Conservation (phyloP, 2,113 vertebrate genomes). For the Scomber colias region DNA sequence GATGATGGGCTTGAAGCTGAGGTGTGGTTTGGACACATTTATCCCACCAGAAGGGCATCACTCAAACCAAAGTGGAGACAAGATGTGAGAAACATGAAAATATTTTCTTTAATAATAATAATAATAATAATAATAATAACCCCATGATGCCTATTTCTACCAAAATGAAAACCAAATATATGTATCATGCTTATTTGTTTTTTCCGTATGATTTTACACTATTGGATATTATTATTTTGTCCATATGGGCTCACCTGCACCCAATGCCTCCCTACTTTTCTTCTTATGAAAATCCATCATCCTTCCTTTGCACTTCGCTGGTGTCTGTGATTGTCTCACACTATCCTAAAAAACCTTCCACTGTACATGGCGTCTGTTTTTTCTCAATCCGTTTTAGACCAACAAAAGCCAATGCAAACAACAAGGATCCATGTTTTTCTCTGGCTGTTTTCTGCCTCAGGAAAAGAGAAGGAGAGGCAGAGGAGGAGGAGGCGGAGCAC, state of each 20-base stretch:
- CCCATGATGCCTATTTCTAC: background rate
- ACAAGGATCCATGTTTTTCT: conserved; percentile 59
- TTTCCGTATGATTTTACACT: background rate
- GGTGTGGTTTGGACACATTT: conserved; percentile 35
- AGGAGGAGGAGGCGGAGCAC: conserved; percentile 41
- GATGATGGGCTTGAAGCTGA: conserved; percentile 33
- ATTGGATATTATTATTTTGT: background rate
- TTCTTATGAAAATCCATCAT: background rate
- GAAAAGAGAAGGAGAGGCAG: conserved; percentile 25
- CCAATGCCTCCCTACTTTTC: background rate
- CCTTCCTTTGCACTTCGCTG: background rate
- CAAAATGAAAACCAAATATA: conserved; percentile 17
- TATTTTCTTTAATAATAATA: background rate
- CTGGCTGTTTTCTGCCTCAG: conserved; percentile 65
- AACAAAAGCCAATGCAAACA: conserved; percentile 66
- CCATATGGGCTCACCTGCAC: no score
- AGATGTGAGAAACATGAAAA: conserved; percentile 22
- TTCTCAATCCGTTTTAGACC: conserved; percentile 24
- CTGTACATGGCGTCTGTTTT: conserved; percentile 31
- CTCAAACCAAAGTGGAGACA: conserved; percentile 17
- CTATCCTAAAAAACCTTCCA: background rate
- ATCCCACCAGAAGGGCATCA: conserved; percentile 37
- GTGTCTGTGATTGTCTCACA: background rate
- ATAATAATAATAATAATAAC: background rate
- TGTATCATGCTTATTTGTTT: background rate